Base-by-base conservation (phyloP, 2,888 invertebrate species). In the Nematopogon swammerdamellus region DNA sequence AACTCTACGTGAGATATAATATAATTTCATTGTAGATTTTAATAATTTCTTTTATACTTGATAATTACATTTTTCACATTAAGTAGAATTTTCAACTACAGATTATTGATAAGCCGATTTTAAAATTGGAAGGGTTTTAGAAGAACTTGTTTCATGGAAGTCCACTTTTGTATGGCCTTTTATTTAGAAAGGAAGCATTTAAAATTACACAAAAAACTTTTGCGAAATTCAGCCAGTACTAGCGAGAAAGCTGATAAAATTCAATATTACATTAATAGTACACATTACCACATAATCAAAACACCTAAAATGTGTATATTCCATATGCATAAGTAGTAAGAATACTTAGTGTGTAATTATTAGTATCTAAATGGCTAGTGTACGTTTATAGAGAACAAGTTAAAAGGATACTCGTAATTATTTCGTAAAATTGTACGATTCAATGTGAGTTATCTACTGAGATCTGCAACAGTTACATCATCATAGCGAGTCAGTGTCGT, bases 291-390 rank as follows among this genome's bases (percentile, higher is more conserved):
- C 55, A 52, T 54, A 55, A 51, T 54, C 51, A 54, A 55, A 54
- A 55, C 53, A 52, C 53, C 53, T 55, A 51, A 53, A 52, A 53
- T 53, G 53, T 54, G 53, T 54, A 51, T 54, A 53, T 54, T 52
- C 51, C 51, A 53, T 54, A 55, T 49, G 53, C 49, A 49, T 54
- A 52, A 19, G 50, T 50, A 19, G 30, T 49, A 47, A 48, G 48
- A 52, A 50, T 52, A 52, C 52, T 52, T 55, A 55, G 17, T 18
- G 50, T 50, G 42, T 52, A 45, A 48, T 54, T 54, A 49, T 51
- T n/a, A n/a, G 52, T 52, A 54, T 48, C 50, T 50, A 54, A 52
- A 49, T 52, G 43, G 47, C 55, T 55, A 52, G 47, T 44, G 36
- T 36, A 36, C n/a, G 8, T 36, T 14, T 14, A 36, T 36, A 36